Percentiles rank a stretch among this genome's conserved stretches.
Evolutionary conservation across 1,140 invertebrate species (phyloP).

Genomic region (Drosophila burlai): DNA sequence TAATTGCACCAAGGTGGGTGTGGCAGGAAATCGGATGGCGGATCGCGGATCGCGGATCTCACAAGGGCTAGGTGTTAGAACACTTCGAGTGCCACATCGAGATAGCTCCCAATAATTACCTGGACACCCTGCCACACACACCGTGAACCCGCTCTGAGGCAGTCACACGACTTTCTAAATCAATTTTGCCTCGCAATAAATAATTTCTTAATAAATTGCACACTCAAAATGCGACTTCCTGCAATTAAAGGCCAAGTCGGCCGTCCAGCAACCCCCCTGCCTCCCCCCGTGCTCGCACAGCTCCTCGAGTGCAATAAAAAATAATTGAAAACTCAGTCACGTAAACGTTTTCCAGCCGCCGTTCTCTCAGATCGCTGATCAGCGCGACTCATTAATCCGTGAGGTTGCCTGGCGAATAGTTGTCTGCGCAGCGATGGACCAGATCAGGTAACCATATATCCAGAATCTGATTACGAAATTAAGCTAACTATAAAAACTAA

Average conservation of each 20-base stretch:
- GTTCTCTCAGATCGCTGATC: conserved; percentile 63
- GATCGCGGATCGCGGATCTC: conserved; percentile 1
- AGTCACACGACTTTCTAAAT: conserved; percentile 79
- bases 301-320: conserved; percentile 68
- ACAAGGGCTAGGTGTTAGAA: conserved; percentile 66
- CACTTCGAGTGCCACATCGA: conserved; percentile 32
- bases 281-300: neutral
- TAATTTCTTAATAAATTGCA: conserved; percentile 82
- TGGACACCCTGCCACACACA: conserved; percentile 66
- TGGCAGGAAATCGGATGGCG: conserved; percentile 73
- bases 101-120: conserved; percentile 45
- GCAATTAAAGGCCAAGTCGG: conserved; percentile 67
- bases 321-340: conserved; percentile 82
- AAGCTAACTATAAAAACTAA: too few relatives aligned
- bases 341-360: conserved; percentile 76
- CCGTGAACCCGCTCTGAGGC: conserved; percentile 28
- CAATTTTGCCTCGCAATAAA: conserved; percentile 74
- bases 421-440: conserved; percentile 21
- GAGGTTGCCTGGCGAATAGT: conserved; percentile 14
- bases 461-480: too few relatives aligned
- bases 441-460: neutral
- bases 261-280: neutral
- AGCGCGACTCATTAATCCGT: conserved; percentile 73
- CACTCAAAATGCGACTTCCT: conserved; percentile 77
- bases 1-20: conserved; percentile 70